Evolutionary conservation across 2,113 vertebrate genomes (phyloP), one percentile per base, ranked within the genome.

Genomic region (Gymnogyps californianus): DNA sequence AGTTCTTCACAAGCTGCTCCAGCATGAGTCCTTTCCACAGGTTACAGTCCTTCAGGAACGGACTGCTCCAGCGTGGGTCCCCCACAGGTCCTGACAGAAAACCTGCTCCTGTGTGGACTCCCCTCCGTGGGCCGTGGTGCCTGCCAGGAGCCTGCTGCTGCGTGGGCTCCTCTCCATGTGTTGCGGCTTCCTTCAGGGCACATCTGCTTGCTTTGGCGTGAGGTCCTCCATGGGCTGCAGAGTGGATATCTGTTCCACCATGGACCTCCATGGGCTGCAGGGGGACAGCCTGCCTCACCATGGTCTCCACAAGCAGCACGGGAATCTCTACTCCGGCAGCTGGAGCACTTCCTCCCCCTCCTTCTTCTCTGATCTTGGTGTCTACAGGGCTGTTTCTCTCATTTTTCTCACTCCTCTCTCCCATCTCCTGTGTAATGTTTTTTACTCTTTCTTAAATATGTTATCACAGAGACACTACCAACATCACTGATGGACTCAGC

Each of bases 171-270:
- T 40, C 20, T 57, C n/a, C 5, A 11, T 2, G 7, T 24, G 66
- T 31, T 25, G 10, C 14, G 8, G 36, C 55, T 34, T 61, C 55
- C 24, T 21, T 42, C 11, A 32, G 29, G n/a, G 54, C 29, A 16
- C 29, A 51, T 18, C 66, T 2, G 0, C 36, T 4, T n/a, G 31
- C 31, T 42, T 19, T 1, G 1, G 36, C 1, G 0, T 72, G 67
- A 46, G 15, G 8, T 34, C 17, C 55, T 29, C 12, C 44, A 4
- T 0, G 6, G 19, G 46, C 44, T 61, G 44, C 6, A 38, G 34
- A 42, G 32, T 26, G 14, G 55, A 13, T 14, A 5, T 22, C 55
- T 47, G 31, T 12, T 57, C 31, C 16, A 7, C 51, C 1, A 1
- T 26, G 8, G 3, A 7, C 38, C 71, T 74, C 17, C 38, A 8